Base-by-base conservation (phyloP, 2,797 vertebrate species). In the Botia almorhae region DNA sequence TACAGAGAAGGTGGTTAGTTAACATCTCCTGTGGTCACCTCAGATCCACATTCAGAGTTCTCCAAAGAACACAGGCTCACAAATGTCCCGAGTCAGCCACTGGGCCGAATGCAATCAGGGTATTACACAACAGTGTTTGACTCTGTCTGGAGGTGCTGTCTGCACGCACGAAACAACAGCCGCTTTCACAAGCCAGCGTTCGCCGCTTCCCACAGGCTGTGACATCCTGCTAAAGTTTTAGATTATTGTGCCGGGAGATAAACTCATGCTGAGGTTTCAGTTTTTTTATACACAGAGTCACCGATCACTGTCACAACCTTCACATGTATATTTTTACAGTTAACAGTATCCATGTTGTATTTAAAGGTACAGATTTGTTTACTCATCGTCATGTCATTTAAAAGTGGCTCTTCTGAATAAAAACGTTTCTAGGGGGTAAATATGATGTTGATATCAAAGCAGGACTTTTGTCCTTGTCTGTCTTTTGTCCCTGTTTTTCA, bases 101-200 rank as follows among this genome's bases (percentile, higher is more conserved):
- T 51, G 74, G 19, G 48, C 43, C 14, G 2, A 67, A 70, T 61
- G 51, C 56, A 68, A 80, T n/a, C 33, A 69, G 21, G 36, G 11
- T 78, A 71, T 81, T 81, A 78, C 55, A 81, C 71, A 86, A 82
- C 56, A 26, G 43, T 63, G 29, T 46, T 33, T 21, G 56, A 16
- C 55, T 39, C 36, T 78, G 55, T 75, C 78, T 51, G 17, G 39
- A 81, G 74, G 78, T 39, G n/a, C 67, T 76, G 64, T 73, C 55
- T 4, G 43, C 64, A 58, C 53, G 58, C 58, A 39, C 29, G 56
- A 70, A 80, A 29, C 69, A 51, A 76, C 72, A 74, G 26, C 55
- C 71, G 29, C 1, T 51, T 63, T 72, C 14, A 29, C 61, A 36
- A n/a, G 17, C 46, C 14, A 43, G 14, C 61, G n/a, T 43, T 71